Percentiles rank a stretch among this genome's conserved stretches.
Conservation (phyloP, 92 coral and sea anemone species). For the Heliopora coerulea region DNA sequence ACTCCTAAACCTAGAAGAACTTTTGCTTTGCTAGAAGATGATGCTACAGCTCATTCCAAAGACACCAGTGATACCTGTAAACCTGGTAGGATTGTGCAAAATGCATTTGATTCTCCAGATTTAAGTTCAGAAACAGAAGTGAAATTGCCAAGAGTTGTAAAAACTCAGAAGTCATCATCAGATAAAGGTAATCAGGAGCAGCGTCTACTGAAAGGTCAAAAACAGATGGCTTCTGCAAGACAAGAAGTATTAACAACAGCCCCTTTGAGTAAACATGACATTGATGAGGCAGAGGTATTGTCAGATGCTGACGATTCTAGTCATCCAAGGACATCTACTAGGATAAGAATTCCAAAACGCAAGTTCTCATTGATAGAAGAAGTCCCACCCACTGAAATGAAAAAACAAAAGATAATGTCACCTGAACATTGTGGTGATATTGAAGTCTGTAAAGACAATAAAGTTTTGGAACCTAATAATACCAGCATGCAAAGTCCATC, state of each 20-base stretch:
- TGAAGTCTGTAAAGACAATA: conserved; percentile 5
- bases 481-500: not conserved
- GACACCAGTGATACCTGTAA: too few relatives aligned
- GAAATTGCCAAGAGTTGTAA: not conserved
- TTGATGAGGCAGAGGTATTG: conserved; percentile 2
- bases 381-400: not conserved
- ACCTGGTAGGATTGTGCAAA: not conserved
- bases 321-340: conserved; percentile 9
- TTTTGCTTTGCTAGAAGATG: conserved; percentile 64
- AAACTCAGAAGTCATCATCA: not conserved
- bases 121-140: not conserved
- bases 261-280: conserved; percentile 4
- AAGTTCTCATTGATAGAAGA: conserved; percentile 36
- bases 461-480: not conserved
- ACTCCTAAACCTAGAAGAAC: conserved; percentile 81
- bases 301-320: conserved; percentile 19
- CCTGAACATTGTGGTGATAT: not conserved
- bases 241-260: conserved; percentile 5
- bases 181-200: not conserved
- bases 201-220: not conserved
- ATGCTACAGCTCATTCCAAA: conserved; percentile 17
- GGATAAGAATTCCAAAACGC: conserved; percentile 26
- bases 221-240: not conserved
- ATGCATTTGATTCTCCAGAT: conserved; percentile 4
- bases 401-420: conserved; percentile 8